A percentile compares a stretch with the other conserved stretches of the same genome.
phyloP scores from a whole-genome alignment of 2,888 invertebrate species.

The Hedya salicella region DNA sequence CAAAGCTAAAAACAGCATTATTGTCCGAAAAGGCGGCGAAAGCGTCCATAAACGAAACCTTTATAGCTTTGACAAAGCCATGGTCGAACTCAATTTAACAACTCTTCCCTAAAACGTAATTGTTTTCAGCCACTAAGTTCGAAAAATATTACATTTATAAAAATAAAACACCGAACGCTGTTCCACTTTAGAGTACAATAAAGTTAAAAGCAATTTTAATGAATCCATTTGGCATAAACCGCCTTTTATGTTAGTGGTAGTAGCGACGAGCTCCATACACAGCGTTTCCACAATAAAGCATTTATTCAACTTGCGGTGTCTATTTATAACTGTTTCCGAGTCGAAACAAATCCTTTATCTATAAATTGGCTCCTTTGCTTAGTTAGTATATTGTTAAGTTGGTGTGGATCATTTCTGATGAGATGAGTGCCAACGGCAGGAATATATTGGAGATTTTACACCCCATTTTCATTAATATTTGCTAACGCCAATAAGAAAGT shows the following conservation, averaged over 20 bases:
- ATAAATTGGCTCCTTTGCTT: slow-evolving; percentile 31
- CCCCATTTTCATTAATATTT: too few relatives aligned
- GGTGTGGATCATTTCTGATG: background rate
- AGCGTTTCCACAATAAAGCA: slow-evolving; percentile 2
- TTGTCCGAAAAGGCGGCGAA: slow-evolving; percentile 33
- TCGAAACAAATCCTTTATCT: slow-evolving; percentile 21
- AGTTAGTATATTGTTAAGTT: background rate
- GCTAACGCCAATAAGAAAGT: too few relatives aligned
- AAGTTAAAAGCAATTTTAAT: slow-evolving; percentile 69
- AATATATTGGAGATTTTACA: background rate
- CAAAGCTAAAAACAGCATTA: slow-evolving; percentile 31
- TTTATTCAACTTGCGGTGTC: slow-evolving; percentile 1
- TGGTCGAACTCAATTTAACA: slow-evolving; percentile 28
- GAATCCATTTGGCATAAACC: slow-evolving; percentile 52
- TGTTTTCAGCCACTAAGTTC: slow-evolving; percentile 1
- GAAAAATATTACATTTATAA: slow-evolving; percentile 35
- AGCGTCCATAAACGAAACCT: slow-evolving; percentile 36
- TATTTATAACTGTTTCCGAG: slow-evolving; percentile 19
- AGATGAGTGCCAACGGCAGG: background rate
- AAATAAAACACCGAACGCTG: slow-evolving; percentile 28
- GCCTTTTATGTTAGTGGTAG: slow-evolving; percentile 29
- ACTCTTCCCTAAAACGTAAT: slow-evolving; percentile 21
- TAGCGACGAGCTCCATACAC: background rate
- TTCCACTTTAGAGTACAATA: slow-evolving; percentile 50
- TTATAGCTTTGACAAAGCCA: slow-evolving; percentile 29